Evolutionary conservation across 2,113 vertebrate genomes (phyloP), one percentile per base, ranked within the genome.

Genomic region (Gavialis gangeticus): DNA sequence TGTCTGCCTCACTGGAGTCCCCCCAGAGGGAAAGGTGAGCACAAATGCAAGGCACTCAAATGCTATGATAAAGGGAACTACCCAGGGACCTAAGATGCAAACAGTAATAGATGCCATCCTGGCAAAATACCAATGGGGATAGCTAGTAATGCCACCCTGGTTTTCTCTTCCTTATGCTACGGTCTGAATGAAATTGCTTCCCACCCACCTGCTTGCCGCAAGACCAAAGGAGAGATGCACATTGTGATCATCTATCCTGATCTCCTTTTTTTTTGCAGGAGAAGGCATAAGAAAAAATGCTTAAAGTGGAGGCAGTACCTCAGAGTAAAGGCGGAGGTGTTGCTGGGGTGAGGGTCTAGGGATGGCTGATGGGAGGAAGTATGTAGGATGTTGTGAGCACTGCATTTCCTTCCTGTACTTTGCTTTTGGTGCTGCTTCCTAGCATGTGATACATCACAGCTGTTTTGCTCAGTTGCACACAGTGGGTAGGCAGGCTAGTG

Each of bases 401-500:
- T 34, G 37, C 12, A 25, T 92, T 80, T 75, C 82, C 78, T 73
- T 21, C 2, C n/a, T 9, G 60, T 56, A 84, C 69, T 6, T 73
- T 79, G 82, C 54, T 84, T 79, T 79, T 85, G 83, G 77, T 89
- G 6, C 54, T 24, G 3, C 34, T 60, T 66, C 60, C 81, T 91
- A 34, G 19, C 0, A 0, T 64, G 75, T 81, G 4, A 1, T 76
- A 87, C 90, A 93, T 84, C 90, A 87, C 81, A 71, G 92, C 83
- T 69, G 57, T 46, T 89, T 82, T 46, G 15, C 84, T 88, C 78
- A 67, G 71, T 73, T 81, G 30, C 19, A 69, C 91, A 21, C 83
- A 85, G 86, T 5, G 22, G 82, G 62, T 5, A 16, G 94, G 84
- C 93, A 86, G 90, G 90, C 92, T 2, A 76, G 67, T 84, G 63